A percentile compares a stretch with the other conserved stretches of the same genome.
Evolutionary conservation across 2,888 invertebrate species (phyloP).

Genomic region (Heteromurus nitidus): DNA sequence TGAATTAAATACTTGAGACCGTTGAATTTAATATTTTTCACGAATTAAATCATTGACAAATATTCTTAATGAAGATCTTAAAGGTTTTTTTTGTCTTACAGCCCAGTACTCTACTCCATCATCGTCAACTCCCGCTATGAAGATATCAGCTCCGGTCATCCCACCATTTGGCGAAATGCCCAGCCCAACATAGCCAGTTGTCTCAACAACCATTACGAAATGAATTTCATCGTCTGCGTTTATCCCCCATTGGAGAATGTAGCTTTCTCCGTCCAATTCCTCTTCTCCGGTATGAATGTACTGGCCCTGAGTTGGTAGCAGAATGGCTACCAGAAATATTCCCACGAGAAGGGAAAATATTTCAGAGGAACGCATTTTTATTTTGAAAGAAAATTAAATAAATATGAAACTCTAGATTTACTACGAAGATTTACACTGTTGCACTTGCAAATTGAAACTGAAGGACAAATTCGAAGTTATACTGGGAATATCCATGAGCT

Average conservation of each 20-base stretch:
- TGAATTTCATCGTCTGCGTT: background rate
- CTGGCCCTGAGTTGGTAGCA: no score
- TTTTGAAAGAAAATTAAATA: no score
- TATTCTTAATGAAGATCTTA: background rate
- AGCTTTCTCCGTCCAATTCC: background rate
- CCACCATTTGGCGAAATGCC: slow-evolving; percentile 45
- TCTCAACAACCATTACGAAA: slow-evolving; percentile 24
- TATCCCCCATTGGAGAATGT: background rate
- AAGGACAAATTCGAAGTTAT: no score
- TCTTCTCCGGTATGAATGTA: slow-evolving; percentile 10
- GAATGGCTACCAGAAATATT: no score
- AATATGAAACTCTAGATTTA: no score
- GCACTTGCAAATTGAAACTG: no score
- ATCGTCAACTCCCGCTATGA: slow-evolving; percentile 27
- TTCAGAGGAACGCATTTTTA: no score
- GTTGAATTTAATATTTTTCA: background rate
- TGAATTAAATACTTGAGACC: background rate
- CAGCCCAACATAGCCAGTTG: slow-evolving; percentile 39
- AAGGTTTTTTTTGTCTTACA: slow-evolving; percentile 3
- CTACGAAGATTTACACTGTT: no score
- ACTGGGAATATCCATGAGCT: no score
- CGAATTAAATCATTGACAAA: no score
- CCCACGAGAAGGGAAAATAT: no score
- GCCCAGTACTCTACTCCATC: background rate
- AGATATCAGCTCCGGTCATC: slow-evolving; percentile 42